A percentile compares a stretch with the other conserved stretches of the same genome.
Conservation (phyloP, 2,797 vertebrate species). For the Siniperca scherzeri region DNA sequence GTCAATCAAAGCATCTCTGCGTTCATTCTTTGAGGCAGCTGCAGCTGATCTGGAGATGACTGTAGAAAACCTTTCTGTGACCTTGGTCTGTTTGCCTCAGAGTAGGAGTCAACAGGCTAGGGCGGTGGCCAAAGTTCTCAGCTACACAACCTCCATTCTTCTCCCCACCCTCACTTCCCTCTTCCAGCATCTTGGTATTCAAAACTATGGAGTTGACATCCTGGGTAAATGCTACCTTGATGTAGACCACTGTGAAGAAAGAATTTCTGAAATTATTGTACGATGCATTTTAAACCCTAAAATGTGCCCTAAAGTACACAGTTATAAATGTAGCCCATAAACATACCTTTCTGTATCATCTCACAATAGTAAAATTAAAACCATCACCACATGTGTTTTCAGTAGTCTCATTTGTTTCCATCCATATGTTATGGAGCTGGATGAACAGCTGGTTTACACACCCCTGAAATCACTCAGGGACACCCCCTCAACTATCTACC, state of each 20-base stretch:
- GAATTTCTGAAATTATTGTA: not conserved
- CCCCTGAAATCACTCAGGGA: constrained; percentile 43
- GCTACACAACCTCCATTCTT: constrained; percentile 91
- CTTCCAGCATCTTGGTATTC: constrained; percentile 91
- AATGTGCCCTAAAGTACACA: constrained; percentile 7
- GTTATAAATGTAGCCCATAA: not conserved
- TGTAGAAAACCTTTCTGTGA: constrained; percentile 87
- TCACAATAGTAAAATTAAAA: constrained; percentile 5
- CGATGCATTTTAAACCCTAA: not conserved
- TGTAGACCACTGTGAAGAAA: not conserved
- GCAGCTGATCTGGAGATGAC: constrained; percentile 93
- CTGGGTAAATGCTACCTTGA: constrained; percentile 85
- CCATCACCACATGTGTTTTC: constrained; percentile 18
- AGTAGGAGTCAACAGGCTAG: constrained; percentile 86
- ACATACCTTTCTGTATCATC: not conserved
- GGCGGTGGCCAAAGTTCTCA: constrained; percentile 89
- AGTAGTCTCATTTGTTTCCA: constrained; percentile 1
- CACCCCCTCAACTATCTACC: constrained; percentile 28
- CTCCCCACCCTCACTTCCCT: constrained; percentile 93
- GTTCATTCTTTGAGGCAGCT: constrained; percentile 91
- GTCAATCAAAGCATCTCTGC: constrained; percentile 86
- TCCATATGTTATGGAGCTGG: constrained; percentile 26
- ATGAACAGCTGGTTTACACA: constrained; percentile 63
- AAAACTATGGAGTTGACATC: constrained; percentile 90
- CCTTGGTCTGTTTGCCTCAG: constrained; percentile 88